Percentiles rank a stretch among this genome's conserved stretches.
Evolutionary conservation across 1,140 invertebrate species (phyloP).

Genomic region (Teleogryllus occipitalis): DNA sequence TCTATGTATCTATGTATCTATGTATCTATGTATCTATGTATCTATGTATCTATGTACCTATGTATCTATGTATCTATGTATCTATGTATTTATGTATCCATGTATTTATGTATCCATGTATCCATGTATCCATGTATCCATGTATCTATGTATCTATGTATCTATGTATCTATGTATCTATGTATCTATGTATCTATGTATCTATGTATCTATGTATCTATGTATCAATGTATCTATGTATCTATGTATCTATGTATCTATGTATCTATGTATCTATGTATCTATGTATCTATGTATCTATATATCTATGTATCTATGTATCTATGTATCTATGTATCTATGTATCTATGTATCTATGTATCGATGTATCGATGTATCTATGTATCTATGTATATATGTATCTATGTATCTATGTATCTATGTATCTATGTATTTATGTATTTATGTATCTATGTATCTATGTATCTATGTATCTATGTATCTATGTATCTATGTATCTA

Average conservation of each 20-base stretch:
- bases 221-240: slow-evolving; percentile 6
- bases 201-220: slow-evolving; percentile 6
- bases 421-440: slow-evolving; percentile 2
- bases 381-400: too few species aligned
- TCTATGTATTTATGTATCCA: slow-evolving; percentile 8
- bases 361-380: too few species aligned
- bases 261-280: slow-evolving; percentile 1
- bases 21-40: slow-evolving; percentile 2
- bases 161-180: slow-evolving; percentile 7
- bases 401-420: slow-evolving; percentile 7
- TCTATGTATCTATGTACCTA: too few species aligned
- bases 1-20: slow-evolving; percentile 7
- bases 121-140: too few species aligned
- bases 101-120: too few species aligned
- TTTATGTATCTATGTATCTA: slow-evolving; percentile 6
- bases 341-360: not conserved
- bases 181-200: slow-evolving; percentile 1
- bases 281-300: too few species aligned
- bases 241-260: slow-evolving; percentile 1
- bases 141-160: slow-evolving; percentile 2
- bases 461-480: slow-evolving; percentile 7
- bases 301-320: too few species aligned
- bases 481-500: slow-evolving; percentile 1
- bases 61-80: not conserved
- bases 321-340: slow-evolving; percentile 7